phyloP scores from a whole-genome alignment of 1,140 invertebrate species.

The Popillia japonica region DNA sequence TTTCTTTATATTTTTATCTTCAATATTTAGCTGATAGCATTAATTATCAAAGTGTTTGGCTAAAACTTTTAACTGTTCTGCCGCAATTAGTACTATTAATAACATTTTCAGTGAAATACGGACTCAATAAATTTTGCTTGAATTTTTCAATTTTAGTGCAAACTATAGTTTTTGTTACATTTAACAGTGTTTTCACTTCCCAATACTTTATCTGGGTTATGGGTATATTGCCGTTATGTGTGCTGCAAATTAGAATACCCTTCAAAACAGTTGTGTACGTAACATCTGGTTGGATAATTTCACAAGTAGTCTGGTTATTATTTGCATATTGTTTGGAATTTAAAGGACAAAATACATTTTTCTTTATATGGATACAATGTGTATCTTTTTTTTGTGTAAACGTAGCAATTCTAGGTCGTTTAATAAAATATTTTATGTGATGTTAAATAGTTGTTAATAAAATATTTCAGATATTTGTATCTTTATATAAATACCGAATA shows the following conservation, averaged over 20 bases:
- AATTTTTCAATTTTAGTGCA: conserved; percentile 86
- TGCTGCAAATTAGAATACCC: conserved; percentile 71
- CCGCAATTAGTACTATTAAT: conserved; percentile 79
- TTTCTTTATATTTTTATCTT: conserved; percentile 95
- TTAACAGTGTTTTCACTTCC: conserved; percentile 96
- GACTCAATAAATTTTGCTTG: conserved; percentile 71
- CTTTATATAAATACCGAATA: background rate
- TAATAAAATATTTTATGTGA: conserved; percentile 64
- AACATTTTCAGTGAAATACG: conserved; percentile 75
- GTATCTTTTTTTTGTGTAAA: conserved; percentile 82
- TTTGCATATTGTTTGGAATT: conserved; percentile 94
- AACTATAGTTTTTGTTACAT: conserved; percentile 90
- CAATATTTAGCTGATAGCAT: conserved; percentile 80
- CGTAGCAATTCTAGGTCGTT: conserved; percentile 73
- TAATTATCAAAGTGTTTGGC: conserved; percentile 61
- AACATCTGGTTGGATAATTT: conserved; percentile 75
- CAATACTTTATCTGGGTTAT: conserved; percentile 99
- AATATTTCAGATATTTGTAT: background rate
- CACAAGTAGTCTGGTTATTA: conserved; percentile 88
- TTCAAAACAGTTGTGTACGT: conserved; percentile 62
- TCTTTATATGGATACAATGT: conserved; percentile 80
- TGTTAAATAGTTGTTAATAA: background rate
- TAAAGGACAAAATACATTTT: conserved; percentile 81
- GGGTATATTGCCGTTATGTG: conserved; percentile 81
- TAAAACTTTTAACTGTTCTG: conserved; percentile 75